phyloP scores from a whole-genome alignment of 2,113 vertebrate species.

The Saimiri boliviensis region DNA sequence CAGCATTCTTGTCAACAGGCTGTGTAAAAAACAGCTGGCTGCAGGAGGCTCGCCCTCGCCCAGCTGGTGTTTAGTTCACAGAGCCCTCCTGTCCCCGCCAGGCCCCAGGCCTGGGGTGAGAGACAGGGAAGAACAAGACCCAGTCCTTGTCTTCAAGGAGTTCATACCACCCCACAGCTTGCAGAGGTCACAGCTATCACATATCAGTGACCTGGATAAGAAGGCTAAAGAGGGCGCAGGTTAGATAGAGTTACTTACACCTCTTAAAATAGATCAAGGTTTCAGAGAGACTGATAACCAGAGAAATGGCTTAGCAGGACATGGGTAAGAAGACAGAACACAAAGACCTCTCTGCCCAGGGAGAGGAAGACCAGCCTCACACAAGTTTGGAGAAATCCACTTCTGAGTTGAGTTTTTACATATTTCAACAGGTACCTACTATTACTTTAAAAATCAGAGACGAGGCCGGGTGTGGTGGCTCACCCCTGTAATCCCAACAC shows the following conservation, averaged over 20 bases:
- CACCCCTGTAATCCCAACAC: too few species aligned
- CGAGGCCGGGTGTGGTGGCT: neutral
- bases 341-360: neutral
- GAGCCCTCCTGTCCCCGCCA: neutral
- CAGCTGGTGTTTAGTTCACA: fast-evolving
- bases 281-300: conserved; percentile 29
- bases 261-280: conserved; percentile 71
- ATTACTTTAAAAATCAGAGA: neutral
- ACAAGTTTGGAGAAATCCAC: neutral
- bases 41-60: neutral
- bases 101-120: neutral
- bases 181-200: conserved; percentile 54
- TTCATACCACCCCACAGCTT: neutral
- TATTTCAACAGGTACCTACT: neutral
- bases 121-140: neutral
- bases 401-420: neutral
- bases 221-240: conserved; percentile 43
- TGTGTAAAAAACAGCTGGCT: neutral
- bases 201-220: conserved; percentile 69
- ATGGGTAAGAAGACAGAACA: neutral
- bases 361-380: neutral
- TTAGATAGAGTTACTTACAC: conserved; percentile 68
- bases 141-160: conserved; percentile 50
- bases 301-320: neutral
- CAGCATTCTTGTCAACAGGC: neutral